Conservation (phyloP, 2,888 invertebrate species). For the Cataglyphis livida region DNA sequence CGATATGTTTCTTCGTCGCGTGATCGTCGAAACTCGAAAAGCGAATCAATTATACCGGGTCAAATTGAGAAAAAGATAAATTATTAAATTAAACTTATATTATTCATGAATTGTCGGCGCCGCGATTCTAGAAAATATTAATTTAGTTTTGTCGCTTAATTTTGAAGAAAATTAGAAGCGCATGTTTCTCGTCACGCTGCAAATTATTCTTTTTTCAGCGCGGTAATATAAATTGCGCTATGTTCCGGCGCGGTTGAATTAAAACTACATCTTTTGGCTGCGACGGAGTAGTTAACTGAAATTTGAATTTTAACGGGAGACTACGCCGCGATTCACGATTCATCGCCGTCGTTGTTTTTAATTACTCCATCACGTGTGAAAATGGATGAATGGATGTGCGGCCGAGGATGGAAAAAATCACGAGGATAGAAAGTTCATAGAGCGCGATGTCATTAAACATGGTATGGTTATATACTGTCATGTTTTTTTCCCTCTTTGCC, state of each 20-base stretch:
- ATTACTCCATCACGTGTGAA: constrained; percentile 30
- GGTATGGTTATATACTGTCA: not conserved
- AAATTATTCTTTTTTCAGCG: not conserved
- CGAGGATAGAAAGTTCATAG: not conserved
- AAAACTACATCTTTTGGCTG: constrained; percentile 35
- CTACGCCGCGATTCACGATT: constrained; percentile 20
- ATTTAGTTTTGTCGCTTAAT: not conserved
- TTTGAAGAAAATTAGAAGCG: constrained; percentile 6
- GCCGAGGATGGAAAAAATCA: not conserved
- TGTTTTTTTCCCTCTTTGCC: not conserved
- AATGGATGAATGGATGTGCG: constrained; percentile 16
- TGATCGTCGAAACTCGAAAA: not conserved
- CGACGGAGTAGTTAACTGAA: constrained; percentile 36
- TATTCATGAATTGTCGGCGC: not conserved
- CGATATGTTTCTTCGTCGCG: not conserved
- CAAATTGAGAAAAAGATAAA: not conserved
- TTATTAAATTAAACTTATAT: not conserved
- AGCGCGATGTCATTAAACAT: not conserved
- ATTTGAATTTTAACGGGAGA: constrained; percentile 43
- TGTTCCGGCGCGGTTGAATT: constrained; percentile 8
- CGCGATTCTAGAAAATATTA: not conserved
- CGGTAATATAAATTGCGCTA: constrained; percentile 2
- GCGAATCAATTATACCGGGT: constrained; percentile 5
- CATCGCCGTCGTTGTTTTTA: constrained; percentile 41
- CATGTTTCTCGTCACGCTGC: not conserved